phyloP scores from a whole-genome alignment of 37 sponge, comb jelly and placozoan species.

The Lycopodina hypogea region DNA sequence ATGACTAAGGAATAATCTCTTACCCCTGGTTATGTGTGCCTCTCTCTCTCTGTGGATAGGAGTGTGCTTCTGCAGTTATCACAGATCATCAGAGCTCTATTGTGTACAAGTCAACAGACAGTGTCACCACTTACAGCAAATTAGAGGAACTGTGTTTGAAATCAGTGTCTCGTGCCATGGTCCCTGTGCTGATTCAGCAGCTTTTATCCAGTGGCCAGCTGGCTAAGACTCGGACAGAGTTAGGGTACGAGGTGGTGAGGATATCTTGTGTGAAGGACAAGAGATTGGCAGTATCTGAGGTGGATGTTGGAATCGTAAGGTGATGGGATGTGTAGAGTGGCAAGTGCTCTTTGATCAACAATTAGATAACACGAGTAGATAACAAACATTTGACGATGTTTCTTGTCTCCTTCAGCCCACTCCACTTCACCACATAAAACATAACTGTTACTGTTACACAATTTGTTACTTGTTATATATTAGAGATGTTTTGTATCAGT shows the following conservation, averaged over 20 bases:
- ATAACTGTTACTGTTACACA: no score
- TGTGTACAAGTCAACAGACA: slow-evolving; percentile 47
- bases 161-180: neutral
- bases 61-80: slow-evolving; percentile 26
- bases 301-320: slow-evolving; percentile 44
- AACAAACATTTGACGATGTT: no score
- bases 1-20: no score
- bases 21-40: no score
- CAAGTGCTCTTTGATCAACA: neutral
- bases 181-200: slow-evolving; percentile 6
- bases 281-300: slow-evolving; percentile 16
- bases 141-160: slow-evolving; percentile 19
- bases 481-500: no score
- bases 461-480: no score
- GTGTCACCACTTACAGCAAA: slow-evolving; percentile 9
- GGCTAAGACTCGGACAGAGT: neutral
- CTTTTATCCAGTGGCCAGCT: slow-evolving; percentile 16
- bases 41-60: slow-evolving; percentile 26
- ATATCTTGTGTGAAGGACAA: neutral
- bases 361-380: no score
- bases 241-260: slow-evolving; percentile 21
- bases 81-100: slow-evolving; percentile 21
- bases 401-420: no score
- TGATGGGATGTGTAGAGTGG: neutral
- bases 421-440: no score